A percentile compares a stretch with the other conserved stretches of the same genome.
phyloP scores from a whole-genome alignment of 2,797 vertebrate genomes.

The Eleutherodactylus coqui region DNA sequence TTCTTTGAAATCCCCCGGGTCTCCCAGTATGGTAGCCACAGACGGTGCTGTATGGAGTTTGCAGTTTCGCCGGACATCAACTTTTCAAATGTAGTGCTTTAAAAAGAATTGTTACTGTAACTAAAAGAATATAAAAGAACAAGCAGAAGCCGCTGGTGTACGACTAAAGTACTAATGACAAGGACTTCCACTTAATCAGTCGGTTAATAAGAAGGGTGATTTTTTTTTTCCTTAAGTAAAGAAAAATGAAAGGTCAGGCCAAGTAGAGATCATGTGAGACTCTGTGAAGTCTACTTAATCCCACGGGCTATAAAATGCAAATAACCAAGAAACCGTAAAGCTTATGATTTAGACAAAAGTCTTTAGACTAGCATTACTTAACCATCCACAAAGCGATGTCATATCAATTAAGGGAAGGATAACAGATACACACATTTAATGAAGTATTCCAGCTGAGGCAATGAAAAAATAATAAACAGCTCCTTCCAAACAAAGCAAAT shows the following conservation, averaged over 20 bases:
- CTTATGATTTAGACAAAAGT: slow-evolving; percentile 53
- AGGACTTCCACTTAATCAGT: slow-evolving; percentile 53
- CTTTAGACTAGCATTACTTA: slow-evolving; percentile 54
- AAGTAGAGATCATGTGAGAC: slow-evolving; percentile 33
- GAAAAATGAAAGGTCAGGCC: slow-evolving; percentile 58
- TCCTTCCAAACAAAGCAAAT: slow-evolving; percentile 46
- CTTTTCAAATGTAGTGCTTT: no score
- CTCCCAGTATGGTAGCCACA: no score
- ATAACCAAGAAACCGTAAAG: slow-evolving; percentile 52
- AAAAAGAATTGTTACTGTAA: background rate
- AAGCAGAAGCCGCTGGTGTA: background rate
- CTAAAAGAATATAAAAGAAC: background rate
- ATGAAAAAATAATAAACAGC: slow-evolving; percentile 54
- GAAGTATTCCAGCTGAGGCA: slow-evolving; percentile 57
- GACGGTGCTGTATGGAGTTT: no score
- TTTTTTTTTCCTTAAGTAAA: slow-evolving; percentile 50
- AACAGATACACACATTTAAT: slow-evolving; percentile 57
- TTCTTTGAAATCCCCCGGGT: no score
- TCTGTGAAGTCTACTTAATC: slow-evolving; percentile 49
- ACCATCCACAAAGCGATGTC: slow-evolving; percentile 48
- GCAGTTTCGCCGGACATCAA: no score
- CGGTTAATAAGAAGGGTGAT: slow-evolving; percentile 52
- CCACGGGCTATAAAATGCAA: slow-evolving; percentile 53
- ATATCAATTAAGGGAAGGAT: slow-evolving; percentile 54
- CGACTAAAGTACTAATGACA: slow-evolving; percentile 24